Base-by-base conservation (phyloP, 2,797 vertebrate genomes). In the Amblyopsis hoosieri region DNA sequence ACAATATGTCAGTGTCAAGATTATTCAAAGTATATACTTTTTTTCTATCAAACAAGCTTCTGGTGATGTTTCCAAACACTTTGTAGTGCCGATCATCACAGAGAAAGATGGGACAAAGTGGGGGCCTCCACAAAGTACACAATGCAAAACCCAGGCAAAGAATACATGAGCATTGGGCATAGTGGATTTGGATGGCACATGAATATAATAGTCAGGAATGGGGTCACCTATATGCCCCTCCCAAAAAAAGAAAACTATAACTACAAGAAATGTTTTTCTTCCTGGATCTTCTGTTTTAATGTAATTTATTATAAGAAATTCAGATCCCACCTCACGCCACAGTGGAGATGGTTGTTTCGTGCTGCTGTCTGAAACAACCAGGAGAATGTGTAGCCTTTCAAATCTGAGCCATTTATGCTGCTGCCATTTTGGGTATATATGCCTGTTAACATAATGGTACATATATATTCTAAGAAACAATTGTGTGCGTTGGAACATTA, bases 391-490 rank as follows among this genome's bases (percentile, higher is more conserved):
- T 88, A 85, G 68, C 72, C 78, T 79, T 76, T 87, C 60, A 49
- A 83, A 66, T 74, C 78, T 85, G 81, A 85, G 81, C 75, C 80
- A 81, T 75, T 81, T 81, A 67, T 80, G 78, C 81, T 84, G 75
- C 82, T 84, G 81, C 79, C 78, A 71, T 73, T 66, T 48, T 80
- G 54, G 57, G 60, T 62, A 71, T 74, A 76, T 58, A 9, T 7
- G 12, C 23, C 46, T 17, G 10, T 23, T 45, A 67, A 62, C 62
- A 54, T 12, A 64, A 15, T 58, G 63, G 61, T 67, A 71, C 71
- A 55, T 67, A 54, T 60, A 55, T 67, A 54, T 60, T 67, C 54
- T 42, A 42, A 83, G 60, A 64, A 67, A 75, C 81, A 33, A 33
- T 12, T 61, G 64, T 71, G 17, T 62, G 19, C 19, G 19, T 23